A percentile compares a stretch with the other conserved stretches of the same genome.
Conservation (phyloP, 2,888 invertebrate species). For the Cerastoderma edule region DNA sequence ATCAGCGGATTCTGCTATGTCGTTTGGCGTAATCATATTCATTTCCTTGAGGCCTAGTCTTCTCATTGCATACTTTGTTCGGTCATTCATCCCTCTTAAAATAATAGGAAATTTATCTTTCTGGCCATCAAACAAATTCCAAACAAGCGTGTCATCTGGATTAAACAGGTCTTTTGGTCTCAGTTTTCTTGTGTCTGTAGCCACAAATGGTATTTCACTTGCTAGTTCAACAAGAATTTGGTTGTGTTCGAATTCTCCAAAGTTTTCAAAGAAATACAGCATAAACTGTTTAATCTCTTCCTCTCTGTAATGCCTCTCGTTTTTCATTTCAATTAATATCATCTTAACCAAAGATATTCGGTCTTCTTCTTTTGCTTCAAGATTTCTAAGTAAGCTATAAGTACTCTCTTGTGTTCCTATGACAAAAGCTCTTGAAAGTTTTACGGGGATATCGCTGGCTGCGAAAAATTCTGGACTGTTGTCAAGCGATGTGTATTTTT, state of each 20-base stretch:
- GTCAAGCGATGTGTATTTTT: not conserved
- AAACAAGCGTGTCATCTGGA: slow-evolving; percentile 26
- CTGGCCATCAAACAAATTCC: slow-evolving; percentile 30
- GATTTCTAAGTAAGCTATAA: not conserved
- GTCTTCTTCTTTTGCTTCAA: slow-evolving; percentile 8
- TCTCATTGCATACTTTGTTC: slow-evolving; percentile 3
- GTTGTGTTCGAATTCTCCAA: not conserved
- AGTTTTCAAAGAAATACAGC: slow-evolving; percentile 35
- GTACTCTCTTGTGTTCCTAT: not conserved
- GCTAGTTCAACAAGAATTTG: slow-evolving; percentile 17
- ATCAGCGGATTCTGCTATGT: slow-evolving; percentile 20
- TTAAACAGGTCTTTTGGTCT: slow-evolving; percentile 49
- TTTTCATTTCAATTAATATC: not conserved
- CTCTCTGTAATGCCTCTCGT: not conserved
- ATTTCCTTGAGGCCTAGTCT: slow-evolving; percentile 42
- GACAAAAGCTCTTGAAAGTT: slow-evolving; percentile 3
- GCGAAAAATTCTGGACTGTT: not conserved
- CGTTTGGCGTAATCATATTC: slow-evolving; percentile 22
- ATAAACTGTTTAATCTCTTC: slow-evolving; percentile 35
- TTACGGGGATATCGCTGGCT: slow-evolving; percentile 4
- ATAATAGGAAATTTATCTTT: slow-evolving; percentile 4
- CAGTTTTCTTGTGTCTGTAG: not conserved
- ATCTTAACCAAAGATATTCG: not conserved
- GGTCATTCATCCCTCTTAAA: not conserved
- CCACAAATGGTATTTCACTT: slow-evolving; percentile 17